Base-by-base conservation (phyloP, 2,888 invertebrate species). In the Troilus luridus region DNA sequence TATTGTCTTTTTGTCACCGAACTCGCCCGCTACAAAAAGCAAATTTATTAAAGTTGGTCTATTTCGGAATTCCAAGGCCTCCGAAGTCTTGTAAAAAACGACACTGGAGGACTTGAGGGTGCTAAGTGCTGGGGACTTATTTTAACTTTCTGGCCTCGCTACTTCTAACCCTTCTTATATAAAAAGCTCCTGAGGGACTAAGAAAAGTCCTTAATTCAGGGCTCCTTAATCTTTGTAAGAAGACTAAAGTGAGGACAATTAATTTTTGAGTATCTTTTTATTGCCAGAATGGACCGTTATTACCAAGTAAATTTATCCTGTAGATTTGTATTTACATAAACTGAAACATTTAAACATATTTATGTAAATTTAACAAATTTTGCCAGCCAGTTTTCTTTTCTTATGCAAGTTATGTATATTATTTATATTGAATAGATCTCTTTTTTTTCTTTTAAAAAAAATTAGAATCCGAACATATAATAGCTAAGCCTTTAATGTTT, bases 11-110 rank as follows among this genome's bases (percentile, higher is more conserved):
- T 85, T 56, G 85, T 56, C 85, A 58, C 85, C n/a, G 10, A 14
- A 24, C 67, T 6, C 56, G 12, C 85, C 56, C 54, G 14, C 81
- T 85, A 56, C 14, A 85, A 85, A 85, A 85, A 85, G 56, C n/a
- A 85, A 56, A 85, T 85, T 56, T 85, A 85, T 85, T 56, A 85
- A 85, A 85, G 21, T 85, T 56, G 5, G n/a, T 58, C 85, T n/a
- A 85, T 85, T 85, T 85, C n/a, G 54, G n/a, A 85, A 85, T 85
- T 41, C 72, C 27, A 41, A 77, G 72, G 27, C n/a, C 85, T 58
- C 85, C 2, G 1, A n/a, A 85, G 56, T 5, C 85, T 85, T 27
- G 54, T 85, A 12, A 85, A 85, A 85, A 56, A 56, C 54, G 56
- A 24, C 24, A 24, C 67, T 27, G 24, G 14, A 67, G 0, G 67